Evolutionary conservation across 2,797 vertebrate genomes (phyloP).

Genomic region (Malurus splendens): DNA sequence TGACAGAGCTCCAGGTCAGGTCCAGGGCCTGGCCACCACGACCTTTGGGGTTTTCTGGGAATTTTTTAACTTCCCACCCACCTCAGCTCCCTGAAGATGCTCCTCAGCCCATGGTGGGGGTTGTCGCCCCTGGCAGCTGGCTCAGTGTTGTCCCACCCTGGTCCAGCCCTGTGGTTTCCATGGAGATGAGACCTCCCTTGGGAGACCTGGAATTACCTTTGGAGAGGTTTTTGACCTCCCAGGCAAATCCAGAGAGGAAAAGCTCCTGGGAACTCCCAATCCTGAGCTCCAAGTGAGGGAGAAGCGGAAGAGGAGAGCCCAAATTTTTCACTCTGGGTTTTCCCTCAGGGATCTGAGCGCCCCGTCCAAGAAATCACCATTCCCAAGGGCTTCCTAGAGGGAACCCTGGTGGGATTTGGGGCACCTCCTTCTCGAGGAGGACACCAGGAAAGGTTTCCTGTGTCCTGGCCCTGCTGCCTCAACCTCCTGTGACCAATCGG

Average conservation of each 20-base stretch:
- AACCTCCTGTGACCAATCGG: background rate
- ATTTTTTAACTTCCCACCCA: background rate
- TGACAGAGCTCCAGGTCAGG: background rate
- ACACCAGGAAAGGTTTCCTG: background rate
- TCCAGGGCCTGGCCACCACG: background rate
- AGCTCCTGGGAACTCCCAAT: background rate
- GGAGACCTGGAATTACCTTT: background rate
- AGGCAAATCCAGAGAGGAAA: background rate
- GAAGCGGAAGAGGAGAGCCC: background rate
- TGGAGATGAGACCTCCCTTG: background rate
- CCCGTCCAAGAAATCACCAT: background rate
- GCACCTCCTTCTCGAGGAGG: background rate
- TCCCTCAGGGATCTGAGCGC: background rate
- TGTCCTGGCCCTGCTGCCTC: background rate
- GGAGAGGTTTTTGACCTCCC: background rate
- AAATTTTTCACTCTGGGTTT: background rate
- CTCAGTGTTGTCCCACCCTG: background rate
- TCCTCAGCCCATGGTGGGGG: background rate
- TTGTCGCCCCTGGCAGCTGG: background rate
- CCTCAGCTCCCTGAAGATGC: background rate
- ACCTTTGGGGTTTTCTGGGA: background rate
- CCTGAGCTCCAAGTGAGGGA: background rate
- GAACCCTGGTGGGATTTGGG: background rate
- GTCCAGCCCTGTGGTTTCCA: background rate
- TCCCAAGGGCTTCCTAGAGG: background rate